Evolutionary conservation across 2,888 invertebrate genomes (phyloP).

Genomic region (Lepidocyrtinus sp.): DNA sequence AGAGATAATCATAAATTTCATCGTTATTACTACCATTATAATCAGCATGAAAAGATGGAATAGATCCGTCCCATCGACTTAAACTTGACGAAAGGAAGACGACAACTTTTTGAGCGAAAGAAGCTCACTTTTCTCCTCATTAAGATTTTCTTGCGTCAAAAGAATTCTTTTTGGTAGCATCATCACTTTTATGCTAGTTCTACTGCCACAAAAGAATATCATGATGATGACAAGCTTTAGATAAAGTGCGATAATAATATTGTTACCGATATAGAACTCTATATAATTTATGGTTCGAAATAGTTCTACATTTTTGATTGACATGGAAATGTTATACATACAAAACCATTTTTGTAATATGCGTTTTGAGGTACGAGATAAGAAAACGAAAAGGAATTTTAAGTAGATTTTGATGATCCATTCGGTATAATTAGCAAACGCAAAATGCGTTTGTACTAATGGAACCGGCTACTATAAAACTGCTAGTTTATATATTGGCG

Average conservation of each 20-base stretch:
- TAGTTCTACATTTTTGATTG: background rate
- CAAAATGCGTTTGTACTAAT: constrained; percentile 39
- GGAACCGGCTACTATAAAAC: constrained; percentile 27
- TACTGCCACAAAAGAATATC: too few species aligned
- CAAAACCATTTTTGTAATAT: constrained; percentile 7
- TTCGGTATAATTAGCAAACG: constrained; percentile 2
- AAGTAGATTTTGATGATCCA: constrained; percentile 47
- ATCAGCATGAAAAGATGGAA: background rate
- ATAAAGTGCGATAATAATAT: background rate
- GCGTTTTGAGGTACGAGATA: too few species aligned
- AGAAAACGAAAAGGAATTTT: constrained; percentile 24
- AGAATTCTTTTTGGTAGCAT: background rate
- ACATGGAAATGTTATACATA: too few species aligned
- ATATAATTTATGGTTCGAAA: background rate
- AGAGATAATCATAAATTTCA: background rate
- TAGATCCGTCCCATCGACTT: background rate
- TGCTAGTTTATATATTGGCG: constrained; percentile 44
- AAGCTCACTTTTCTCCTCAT: background rate
- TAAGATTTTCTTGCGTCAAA: background rate
- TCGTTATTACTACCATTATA: background rate
- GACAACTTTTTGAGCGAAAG: background rate
- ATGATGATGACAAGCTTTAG: too few species aligned
- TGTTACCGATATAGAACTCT: background rate
- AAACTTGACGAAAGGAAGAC: background rate
- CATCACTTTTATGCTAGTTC: too few species aligned